These are phyloP conservation scores for Hemiscyllium ocellatum DNA, from an alignment of 2,113 vertebrate genomes.

Conservation along the genomic window DNA sequence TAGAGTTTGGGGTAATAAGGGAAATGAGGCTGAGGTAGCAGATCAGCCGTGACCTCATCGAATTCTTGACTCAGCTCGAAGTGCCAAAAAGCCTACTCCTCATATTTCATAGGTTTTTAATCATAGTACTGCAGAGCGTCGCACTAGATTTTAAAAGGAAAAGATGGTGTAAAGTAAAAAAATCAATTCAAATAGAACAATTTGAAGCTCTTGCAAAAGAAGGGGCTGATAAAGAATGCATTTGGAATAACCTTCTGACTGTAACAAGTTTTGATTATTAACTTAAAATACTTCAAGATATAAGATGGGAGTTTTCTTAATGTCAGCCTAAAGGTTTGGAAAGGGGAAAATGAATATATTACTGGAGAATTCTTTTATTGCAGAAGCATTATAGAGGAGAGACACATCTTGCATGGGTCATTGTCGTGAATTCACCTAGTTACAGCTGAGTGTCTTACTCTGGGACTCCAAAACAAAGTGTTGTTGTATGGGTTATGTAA, in stretches of 20 bases:
- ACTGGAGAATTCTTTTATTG: neutral
- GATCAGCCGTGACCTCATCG: too few relatives aligned
- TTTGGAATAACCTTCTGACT: neutral
- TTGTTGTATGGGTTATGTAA: neutral
- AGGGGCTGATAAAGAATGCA: neutral
- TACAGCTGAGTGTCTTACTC: neutral
- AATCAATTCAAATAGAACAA: neutral
- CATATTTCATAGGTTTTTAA: too few relatives aligned
- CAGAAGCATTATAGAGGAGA: neutral
- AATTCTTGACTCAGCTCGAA: too few relatives aligned
- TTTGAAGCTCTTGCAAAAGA: neutral
- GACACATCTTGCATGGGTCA: neutral
- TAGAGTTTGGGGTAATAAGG: too few relatives aligned
- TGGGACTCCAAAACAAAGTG: neutral
- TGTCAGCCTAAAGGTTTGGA: neutral
- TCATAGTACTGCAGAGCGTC: neutral
- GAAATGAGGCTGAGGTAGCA: too few relatives aligned
- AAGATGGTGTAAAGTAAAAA: neutral
- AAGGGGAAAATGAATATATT: neutral
- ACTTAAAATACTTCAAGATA: neutral
- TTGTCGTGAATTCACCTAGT: neutral
- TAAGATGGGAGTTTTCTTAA: neutral
- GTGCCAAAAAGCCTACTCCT: too few relatives aligned
- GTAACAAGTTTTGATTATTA: neutral
- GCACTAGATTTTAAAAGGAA: neutral